These are phyloP conservation scores for Atopsyche davidsoni DNA, from an alignment of 1,140 invertebrate species.

Conservation along the genomic window DNA sequence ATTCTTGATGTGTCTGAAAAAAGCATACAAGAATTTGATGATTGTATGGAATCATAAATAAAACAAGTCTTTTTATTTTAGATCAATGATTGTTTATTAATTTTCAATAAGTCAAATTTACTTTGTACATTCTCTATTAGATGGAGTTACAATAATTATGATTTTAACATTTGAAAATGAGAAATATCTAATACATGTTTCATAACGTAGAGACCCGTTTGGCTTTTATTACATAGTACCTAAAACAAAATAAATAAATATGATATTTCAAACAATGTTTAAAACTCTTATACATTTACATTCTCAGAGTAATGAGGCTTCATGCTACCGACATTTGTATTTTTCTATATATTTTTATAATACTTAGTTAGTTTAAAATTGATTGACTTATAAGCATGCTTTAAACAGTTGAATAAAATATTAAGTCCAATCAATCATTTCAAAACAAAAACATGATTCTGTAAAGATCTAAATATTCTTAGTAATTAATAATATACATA, in stretches of 20 bases:
- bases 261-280: no score
- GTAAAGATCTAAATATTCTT: slow-evolving; percentile 3
- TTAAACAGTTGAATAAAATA: no score
- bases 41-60: background rate
- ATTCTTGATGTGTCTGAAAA: background rate
- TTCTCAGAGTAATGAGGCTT: background rate
- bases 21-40: background rate
- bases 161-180: slow-evolving; percentile 11
- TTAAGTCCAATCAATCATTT: slow-evolving; percentile 3
- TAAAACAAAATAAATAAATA: no score
- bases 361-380: no score
- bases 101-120: slow-evolving; percentile 27
- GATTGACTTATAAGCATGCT: no score
- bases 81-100: slow-evolving; percentile 30
- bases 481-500: slow-evolving; percentile 3
- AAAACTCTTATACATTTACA: slow-evolving; percentile 4
- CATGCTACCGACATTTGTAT: background rate
- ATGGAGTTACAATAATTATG: slow-evolving; percentile 17
- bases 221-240: slow-evolving; percentile 6
- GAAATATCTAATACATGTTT: slow-evolving; percentile 11
- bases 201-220: slow-evolving; percentile 15
- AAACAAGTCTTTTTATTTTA: slow-evolving; percentile 11
- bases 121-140: slow-evolving; percentile 27
- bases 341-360: slow-evolving; percentile 5
- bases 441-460: background rate